Percentiles rank a stretch among this genome's conserved stretches.
Conservation (phyloP, 35 echinoderm and acorn worm genomes). For the Eucidaris tribuloides region DNA sequence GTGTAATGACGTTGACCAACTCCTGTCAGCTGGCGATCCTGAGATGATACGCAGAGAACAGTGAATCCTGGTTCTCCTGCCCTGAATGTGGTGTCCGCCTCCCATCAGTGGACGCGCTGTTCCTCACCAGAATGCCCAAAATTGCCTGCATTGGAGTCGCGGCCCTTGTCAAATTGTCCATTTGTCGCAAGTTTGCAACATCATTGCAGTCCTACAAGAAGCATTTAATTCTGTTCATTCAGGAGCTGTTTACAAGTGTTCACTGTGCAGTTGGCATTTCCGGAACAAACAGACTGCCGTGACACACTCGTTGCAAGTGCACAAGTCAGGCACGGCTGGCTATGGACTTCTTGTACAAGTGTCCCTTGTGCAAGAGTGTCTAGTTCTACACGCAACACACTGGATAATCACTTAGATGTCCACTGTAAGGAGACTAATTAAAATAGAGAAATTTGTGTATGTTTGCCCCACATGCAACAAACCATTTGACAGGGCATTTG, state of each 20-base stretch:
- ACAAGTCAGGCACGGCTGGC: background rate
- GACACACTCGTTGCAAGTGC: conserved; percentile 3
- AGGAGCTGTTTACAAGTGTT: background rate
- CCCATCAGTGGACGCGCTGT: background rate
- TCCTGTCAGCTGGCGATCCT: background rate
- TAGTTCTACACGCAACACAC: background rate
- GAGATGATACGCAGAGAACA: background rate
- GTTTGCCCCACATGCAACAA: background rate
- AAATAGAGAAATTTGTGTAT: conserved; percentile 22
- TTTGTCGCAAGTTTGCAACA: conserved; percentile 8
- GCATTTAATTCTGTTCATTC: background rate
- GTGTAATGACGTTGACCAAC: background rate
- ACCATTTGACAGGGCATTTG: background rate
- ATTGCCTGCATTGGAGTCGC: background rate
- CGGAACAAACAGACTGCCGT: background rate
- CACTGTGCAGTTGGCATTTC: conserved; percentile 16
- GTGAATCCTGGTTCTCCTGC: background rate
- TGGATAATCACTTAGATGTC: background rate
- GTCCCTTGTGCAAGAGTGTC: conserved; percentile 23
- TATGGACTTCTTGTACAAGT: conserved; percentile 21
- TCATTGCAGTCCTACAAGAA: background rate
- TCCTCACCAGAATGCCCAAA: conserved; percentile 6
- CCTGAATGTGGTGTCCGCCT: background rate
- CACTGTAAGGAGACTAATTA: background rate
- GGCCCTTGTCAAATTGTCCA: background rate